Percentiles rank a stretch among this genome's conserved stretches.
Conservation (phyloP, 2,113 vertebrate species). For the Pachycephala philippinensis region DNA sequence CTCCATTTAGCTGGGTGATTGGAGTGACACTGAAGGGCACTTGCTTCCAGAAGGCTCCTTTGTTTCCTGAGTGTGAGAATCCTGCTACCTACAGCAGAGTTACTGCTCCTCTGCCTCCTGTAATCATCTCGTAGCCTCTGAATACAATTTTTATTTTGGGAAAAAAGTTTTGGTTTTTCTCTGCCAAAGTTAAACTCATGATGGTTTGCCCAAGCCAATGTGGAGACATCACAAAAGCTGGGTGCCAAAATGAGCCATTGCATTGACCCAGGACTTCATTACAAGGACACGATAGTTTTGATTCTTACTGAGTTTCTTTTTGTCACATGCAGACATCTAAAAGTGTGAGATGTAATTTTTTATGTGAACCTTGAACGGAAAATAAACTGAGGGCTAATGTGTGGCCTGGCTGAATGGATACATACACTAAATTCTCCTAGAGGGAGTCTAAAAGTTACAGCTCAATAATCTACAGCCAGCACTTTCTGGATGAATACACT, state of each 20-base stretch:
- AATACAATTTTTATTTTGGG: background rate
- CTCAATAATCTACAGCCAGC: background rate
- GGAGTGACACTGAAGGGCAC: background rate
- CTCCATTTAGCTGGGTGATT: background rate
- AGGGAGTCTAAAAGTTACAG: background rate
- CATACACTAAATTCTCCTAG: background rate
- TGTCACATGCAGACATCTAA: background rate
- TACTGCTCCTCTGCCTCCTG: background rate
- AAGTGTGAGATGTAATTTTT: background rate
- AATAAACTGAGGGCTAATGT: background rate
- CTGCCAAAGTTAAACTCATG: background rate
- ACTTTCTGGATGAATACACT: background rate
- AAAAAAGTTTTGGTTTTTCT: fast-evolving
- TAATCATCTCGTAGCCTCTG: background rate
- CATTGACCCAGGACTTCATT: background rate
- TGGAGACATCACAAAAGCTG: background rate
- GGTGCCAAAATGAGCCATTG: background rate
- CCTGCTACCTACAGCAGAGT: background rate
- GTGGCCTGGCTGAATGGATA: background rate
- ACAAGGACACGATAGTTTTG: background rate
- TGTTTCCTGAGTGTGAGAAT: background rate
- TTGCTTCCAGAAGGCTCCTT: background rate
- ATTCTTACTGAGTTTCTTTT: background rate
- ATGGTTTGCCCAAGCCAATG: background rate
- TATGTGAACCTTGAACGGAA: background rate